Percentiles rank a stretch among this genome's conserved stretches.
Evolutionary conservation across 1,140 invertebrate genomes (phyloP).

Genomic region (Drosophila prosaltans): DNA sequence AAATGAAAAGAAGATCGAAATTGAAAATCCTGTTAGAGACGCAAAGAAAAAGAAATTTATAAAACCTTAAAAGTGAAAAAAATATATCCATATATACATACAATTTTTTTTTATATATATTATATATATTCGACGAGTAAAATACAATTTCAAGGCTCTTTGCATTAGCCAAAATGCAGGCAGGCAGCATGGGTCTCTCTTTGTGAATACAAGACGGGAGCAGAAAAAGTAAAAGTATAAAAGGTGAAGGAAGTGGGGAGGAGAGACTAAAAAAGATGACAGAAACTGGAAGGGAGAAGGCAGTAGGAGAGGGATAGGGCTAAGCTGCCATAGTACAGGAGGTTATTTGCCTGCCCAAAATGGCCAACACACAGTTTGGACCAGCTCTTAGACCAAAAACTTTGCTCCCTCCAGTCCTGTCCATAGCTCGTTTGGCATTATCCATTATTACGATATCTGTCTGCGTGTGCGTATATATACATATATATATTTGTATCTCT

Average conservation of each 20-base stretch:
- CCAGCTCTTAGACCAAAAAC: constrained; percentile 13
- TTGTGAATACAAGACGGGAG: background rate
- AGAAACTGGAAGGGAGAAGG: too few species aligned
- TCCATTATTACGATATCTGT: constrained; percentile 65
- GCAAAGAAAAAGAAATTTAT: constrained; percentile 17
- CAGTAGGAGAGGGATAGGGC: background rate
- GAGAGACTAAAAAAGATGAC: too few species aligned
- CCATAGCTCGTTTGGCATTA: constrained; percentile 42
- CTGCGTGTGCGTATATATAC: constrained; percentile 18
- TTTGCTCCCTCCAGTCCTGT: constrained; percentile 14
- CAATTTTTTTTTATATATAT: too few species aligned
- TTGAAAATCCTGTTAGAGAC: background rate
- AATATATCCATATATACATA: background rate
- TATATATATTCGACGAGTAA: constrained; percentile 37
- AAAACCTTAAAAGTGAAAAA: constrained; percentile 35
- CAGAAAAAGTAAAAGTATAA: constrained; percentile 29
- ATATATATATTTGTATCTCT: constrained; percentile 3
- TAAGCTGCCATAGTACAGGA: too few species aligned
- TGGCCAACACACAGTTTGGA: constrained; percentile 19
- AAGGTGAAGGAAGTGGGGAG: background rate
- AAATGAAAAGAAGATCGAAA: background rate
- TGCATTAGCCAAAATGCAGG: constrained; percentile 61
- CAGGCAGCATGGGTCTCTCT: constrained; percentile 17
- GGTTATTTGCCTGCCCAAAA: constrained; percentile 21
- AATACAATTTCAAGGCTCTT: constrained; percentile 68